phyloP scores from a whole-genome alignment of 2,888 invertebrate species.

The Harpalus rufipes region DNA sequence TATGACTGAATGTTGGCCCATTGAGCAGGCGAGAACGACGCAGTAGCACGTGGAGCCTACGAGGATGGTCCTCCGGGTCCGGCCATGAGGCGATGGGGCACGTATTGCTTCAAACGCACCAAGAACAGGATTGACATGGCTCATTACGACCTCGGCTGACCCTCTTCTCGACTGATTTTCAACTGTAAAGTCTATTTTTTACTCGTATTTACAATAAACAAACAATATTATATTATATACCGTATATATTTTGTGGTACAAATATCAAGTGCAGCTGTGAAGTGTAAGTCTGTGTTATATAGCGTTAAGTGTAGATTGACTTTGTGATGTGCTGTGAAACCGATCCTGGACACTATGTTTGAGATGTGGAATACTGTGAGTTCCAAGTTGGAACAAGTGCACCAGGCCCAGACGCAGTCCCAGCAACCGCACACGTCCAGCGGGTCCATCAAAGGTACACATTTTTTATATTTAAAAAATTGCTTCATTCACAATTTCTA shows the following conservation, averaged over 20 bases:
- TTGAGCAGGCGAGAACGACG: constrained; percentile 44
- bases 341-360: constrained; percentile 79
- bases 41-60: not conserved
- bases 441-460: constrained; percentile 90
- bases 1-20: constrained; percentile 70
- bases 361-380: constrained; percentile 91
- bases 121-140: constrained; percentile 74
- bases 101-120: constrained; percentile 76
- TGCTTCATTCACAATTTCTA: not conserved
- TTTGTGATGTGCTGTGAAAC: constrained; percentile 39
- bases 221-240: not conserved
- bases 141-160: constrained; percentile 59
- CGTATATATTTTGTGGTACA: constrained; percentile 61
- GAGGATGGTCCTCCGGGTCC: not conserved
- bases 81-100: constrained; percentile 76
- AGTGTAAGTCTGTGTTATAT: constrained; percentile 24
- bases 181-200: constrained; percentile 61
- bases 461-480: not conserved
- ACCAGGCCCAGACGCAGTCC: constrained; percentile 80
- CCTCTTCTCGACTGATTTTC: constrained; percentile 38
- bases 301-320: constrained; percentile 32
- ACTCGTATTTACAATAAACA: constrained; percentile 31
- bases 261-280: constrained; percentile 62
- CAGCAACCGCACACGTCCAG: constrained; percentile 89
- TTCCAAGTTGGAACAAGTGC: constrained; percentile 86